A percentile compares a stretch with the other conserved stretches of the same genome.
These are phyloP conservation scores for Nothoprocta pentlandii DNA, from an alignment of 2,113 vertebrate genomes.

Conservation along the genomic window DNA sequence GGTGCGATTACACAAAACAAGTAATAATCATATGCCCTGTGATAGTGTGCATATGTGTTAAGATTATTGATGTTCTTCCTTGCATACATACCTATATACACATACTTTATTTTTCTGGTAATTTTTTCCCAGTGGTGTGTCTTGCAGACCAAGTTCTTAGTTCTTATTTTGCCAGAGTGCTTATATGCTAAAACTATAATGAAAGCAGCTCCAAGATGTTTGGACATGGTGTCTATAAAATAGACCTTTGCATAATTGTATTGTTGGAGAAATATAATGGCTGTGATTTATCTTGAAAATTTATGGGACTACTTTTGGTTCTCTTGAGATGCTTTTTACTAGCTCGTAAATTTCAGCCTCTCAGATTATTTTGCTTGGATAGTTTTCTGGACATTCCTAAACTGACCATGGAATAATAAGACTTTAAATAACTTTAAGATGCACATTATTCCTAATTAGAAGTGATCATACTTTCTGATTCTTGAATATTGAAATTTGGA, in stretches of 20 bases:
- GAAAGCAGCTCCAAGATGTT: background rate
- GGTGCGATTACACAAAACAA: background rate
- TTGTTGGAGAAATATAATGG: background rate
- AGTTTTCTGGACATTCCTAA: slow-evolving; percentile 1
- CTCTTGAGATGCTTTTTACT: background rate
- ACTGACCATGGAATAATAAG: background rate
- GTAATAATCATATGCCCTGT: background rate
- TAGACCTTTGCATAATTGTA: background rate
- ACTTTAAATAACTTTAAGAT: slow-evolving; percentile 5
- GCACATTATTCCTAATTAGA: background rate
- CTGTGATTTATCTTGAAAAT: background rate
- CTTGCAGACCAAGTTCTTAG: background rate
- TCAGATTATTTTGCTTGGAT: slow-evolving; percentile 37
- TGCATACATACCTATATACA: background rate
- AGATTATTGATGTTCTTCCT: background rate
- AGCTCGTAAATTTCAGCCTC: background rate
- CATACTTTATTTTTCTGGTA: background rate
- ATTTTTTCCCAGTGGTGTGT: background rate
- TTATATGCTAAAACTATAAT: background rate
- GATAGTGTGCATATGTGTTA: background rate
- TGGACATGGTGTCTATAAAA: background rate
- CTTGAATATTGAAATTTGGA: background rate
- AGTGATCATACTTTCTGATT: background rate
- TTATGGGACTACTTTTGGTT: background rate
- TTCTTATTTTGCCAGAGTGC: background rate